These are phyloP conservation scores for Dicycla oo DNA, from an alignment of 2,888 invertebrate species.

Conservation along the genomic window DNA sequence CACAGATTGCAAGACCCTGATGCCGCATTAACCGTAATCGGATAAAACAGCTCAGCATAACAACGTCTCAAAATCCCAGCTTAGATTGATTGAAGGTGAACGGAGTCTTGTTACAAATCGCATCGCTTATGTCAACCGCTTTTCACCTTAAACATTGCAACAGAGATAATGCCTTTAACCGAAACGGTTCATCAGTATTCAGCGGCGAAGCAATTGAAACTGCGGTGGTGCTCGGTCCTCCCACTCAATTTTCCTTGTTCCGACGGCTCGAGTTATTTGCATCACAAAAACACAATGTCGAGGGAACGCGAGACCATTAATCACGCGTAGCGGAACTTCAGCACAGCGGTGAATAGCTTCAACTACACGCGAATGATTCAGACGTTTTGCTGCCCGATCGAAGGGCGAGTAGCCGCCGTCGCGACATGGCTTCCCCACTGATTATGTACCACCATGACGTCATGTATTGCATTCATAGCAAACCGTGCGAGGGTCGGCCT, in stretches of 20 bases:
- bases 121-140: constrained; percentile 71
- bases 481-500: constrained; percentile 2
- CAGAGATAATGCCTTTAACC: constrained; percentile 83
- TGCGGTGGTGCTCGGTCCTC: constrained; percentile 87
- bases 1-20: constrained; percentile 6
- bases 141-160: constrained; percentile 78
- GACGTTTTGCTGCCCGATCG: constrained; percentile 82
- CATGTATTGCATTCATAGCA: constrained; percentile 54
- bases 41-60: constrained; percentile 46
- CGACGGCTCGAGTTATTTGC: constrained; percentile 90
- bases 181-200: constrained; percentile 89
- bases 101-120: constrained; percentile 65
- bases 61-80: constrained; percentile 33
- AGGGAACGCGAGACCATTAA: constrained; percentile 88
- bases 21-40: constrained; percentile 46
- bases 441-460: constrained; percentile 59
- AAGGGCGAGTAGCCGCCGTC: constrained; percentile 69
- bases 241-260: constrained; percentile 90
- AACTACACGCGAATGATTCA: constrained; percentile 88
- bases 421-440: constrained; percentile 47
- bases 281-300: constrained; percentile 90
- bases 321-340: constrained; percentile 87
- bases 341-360: constrained; percentile 85
- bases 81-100: constrained; percentile 55
- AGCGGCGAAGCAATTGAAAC: constrained; percentile 89